Conservation (phyloP, 2,888 invertebrate species). For the Iselma pallidipennis region DNA sequence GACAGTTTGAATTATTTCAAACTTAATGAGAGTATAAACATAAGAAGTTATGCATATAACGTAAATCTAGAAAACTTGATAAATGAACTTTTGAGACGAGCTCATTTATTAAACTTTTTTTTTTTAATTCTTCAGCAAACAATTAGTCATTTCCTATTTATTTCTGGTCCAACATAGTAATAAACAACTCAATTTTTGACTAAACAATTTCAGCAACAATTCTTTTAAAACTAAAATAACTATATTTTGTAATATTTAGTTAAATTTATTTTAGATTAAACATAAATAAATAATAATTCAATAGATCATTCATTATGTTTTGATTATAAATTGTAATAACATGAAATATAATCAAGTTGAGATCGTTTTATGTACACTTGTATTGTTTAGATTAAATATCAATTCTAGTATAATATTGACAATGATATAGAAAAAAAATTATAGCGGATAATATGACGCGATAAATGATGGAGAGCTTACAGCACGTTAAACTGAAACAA, state of each 20-base stretch:
- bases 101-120: constrained; percentile 22
- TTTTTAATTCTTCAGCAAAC: constrained; percentile 10
- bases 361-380: background rate
- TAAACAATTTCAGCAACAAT: background rate
- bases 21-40: constrained; percentile 28
- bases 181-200: constrained; percentile 12
- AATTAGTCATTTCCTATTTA: constrained; percentile 21
- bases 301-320: background rate
- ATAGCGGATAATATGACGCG: constrained; percentile 10
- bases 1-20: constrained; percentile 28
- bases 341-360: background rate
- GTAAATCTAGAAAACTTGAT: constrained; percentile 25
- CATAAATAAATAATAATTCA: background rate
- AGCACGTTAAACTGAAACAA: constrained; percentile 13
- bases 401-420: background rate
- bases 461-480: constrained; percentile 14
- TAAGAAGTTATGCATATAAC: constrained; percentile 29
- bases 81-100: constrained; percentile 25
- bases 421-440: background rate
- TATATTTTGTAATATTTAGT: background rate
- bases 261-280: background rate
- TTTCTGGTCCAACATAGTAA: constrained; percentile 12
- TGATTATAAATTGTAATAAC: background rate
- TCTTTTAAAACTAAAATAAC: background rate
- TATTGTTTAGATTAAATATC: background rate